Evolutionary conservation across 2,113 vertebrate genomes (phyloP).

Genomic region (Sinocyclocheilus maitianheensis): DNA sequence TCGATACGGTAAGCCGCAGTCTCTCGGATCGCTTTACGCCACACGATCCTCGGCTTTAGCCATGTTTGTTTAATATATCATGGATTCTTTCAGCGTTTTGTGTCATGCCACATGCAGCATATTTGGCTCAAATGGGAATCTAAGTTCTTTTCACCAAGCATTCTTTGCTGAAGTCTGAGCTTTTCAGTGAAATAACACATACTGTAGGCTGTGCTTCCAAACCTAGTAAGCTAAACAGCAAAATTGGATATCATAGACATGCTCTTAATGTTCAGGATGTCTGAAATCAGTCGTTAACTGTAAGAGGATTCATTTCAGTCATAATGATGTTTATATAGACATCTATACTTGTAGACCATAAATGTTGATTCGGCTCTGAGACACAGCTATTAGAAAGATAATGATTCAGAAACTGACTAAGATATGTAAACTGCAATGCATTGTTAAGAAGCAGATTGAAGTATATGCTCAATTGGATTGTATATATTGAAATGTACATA

Average conservation of each 20-base stretch:
- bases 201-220: neutral
- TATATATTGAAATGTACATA: conserved; percentile 46
- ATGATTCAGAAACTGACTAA: neutral
- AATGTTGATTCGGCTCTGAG: neutral
- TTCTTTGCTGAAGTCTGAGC: neutral
- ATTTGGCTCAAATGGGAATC: neutral
- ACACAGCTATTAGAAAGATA: neutral
- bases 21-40: conserved; percentile 20
- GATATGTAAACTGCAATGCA: neutral
- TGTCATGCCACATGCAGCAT: neutral
- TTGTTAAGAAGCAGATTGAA: neutral
- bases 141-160: conserved; percentile 18
- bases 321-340: neutral
- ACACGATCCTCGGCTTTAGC: neutral
- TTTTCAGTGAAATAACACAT: neutral
- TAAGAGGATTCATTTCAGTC: neutral
- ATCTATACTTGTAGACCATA: neutral
- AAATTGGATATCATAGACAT: neutral
- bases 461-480: conserved; percentile 32
- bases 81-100: neutral
- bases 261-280: neutral
- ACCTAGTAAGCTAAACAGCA: too few relatives aligned
- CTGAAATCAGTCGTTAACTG: neutral
- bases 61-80: neutral
- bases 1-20: conserved; percentile 79